A percentile compares a stretch with the other conserved stretches of the same genome.
Conservation (phyloP, 2,113 vertebrate genomes). For the Leptodactylus fuscus region DNA sequence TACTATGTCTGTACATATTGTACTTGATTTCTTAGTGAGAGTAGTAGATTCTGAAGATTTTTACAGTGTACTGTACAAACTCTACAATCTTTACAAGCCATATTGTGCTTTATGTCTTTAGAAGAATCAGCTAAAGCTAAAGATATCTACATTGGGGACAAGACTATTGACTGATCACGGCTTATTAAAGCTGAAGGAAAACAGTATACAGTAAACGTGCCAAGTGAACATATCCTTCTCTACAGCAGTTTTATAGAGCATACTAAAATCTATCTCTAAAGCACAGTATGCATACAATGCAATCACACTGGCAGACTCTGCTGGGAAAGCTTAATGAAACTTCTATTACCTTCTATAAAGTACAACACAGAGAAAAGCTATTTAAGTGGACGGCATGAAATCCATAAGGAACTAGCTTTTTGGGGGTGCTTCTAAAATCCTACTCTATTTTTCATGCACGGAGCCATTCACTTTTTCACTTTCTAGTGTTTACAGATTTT, state of each 20-base stretch:
- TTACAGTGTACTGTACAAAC: not conserved
- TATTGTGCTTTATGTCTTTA: not conserved
- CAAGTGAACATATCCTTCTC: not conserved
- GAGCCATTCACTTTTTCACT: not conserved
- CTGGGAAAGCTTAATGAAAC: not conserved
- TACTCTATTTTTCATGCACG: not conserved
- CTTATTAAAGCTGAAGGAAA: not conserved
- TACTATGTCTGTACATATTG: not conserved
- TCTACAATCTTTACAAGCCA: not conserved
- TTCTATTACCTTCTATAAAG: slow-evolving; percentile 7
- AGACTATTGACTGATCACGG: not conserved
- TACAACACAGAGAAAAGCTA: not conserved
- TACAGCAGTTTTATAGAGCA: not conserved
- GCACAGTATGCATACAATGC: not conserved
- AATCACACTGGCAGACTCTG: not conserved
- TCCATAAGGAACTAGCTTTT: not conserved
- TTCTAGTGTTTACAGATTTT: not conserved
- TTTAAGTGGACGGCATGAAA: not conserved
- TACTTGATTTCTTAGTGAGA: not conserved
- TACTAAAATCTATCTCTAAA: not conserved
- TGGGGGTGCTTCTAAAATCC: not conserved
- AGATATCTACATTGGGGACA: not conserved
- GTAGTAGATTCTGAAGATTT: not conserved
- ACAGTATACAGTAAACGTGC: not conserved
- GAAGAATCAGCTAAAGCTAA: not conserved